phyloP scores from a whole-genome alignment of 2,797 vertebrate genomes.

The Monodelphis domestica region DNA sequence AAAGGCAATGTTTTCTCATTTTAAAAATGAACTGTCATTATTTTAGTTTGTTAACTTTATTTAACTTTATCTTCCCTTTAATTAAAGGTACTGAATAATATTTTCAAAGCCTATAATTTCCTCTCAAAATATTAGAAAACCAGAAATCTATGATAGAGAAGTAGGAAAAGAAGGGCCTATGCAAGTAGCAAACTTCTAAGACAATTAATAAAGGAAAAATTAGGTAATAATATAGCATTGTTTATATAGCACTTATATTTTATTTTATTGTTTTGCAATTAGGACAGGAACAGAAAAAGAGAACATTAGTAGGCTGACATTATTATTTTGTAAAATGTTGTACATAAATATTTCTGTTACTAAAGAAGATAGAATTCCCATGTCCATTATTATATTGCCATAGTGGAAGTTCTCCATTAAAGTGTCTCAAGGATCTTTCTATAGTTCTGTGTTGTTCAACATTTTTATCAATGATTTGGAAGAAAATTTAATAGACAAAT shows the following conservation, averaged over 20 bases:
- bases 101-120: background rate
- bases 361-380: background rate
- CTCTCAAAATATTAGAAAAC: background rate
- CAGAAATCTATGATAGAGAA: background rate
- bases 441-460: background rate
- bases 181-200: background rate
- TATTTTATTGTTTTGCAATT: background rate
- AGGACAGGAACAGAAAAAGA: background rate
- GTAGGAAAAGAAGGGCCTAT: background rate
- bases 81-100: background rate
- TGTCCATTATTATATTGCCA: background rate
- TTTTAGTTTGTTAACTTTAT: background rate
- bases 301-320: background rate
- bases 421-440: background rate
- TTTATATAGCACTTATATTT: background rate
- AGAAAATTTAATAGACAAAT: background rate
- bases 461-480: background rate
- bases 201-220: background rate
- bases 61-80: background rate
- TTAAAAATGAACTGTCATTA: background rate
- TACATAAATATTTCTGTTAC: background rate
- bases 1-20: background rate
- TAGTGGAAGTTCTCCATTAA: background rate
- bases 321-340: background rate
- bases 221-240: background rate